These are phyloP conservation scores for Gisinianus flammeolus DNA, from an alignment of 2,888 invertebrate species.

Conservation along the genomic window DNA sequence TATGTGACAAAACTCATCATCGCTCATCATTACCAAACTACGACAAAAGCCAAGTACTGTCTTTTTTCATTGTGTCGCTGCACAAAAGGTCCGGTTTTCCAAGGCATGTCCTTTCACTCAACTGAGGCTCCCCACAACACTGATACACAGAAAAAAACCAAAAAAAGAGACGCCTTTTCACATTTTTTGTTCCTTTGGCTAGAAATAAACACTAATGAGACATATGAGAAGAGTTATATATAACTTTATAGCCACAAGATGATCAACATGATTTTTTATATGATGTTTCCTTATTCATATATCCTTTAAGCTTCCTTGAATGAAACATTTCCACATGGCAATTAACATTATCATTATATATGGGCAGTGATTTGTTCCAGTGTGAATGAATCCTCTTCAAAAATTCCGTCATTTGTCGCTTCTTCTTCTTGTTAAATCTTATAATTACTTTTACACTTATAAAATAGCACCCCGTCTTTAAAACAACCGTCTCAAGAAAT, in stretches of 20 bases:
- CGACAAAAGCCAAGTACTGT: slow-evolving; percentile 56
- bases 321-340: too few relatives aligned
- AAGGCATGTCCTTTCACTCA: slow-evolving; percentile 52
- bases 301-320: not conserved
- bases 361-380: too few relatives aligned
- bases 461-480: too few relatives aligned
- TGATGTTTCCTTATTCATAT: not conserved
- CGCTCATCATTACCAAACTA: slow-evolving; percentile 57
- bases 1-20: slow-evolving; percentile 51
- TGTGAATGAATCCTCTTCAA: too few relatives aligned
- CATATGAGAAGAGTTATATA: not conserved
- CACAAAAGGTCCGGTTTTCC: slow-evolving; percentile 52
- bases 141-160: slow-evolving; percentile 58
- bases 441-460: too few relatives aligned
- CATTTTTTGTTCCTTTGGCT: slow-evolving; percentile 47
- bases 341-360: too few relatives aligned
- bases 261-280: too few relatives aligned
- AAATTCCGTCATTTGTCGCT: too few relatives aligned
- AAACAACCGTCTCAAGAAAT: too few relatives aligned
- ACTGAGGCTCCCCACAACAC: slow-evolving; percentile 59
- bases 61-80: slow-evolving; percentile 40
- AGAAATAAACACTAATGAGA: slow-evolving; percentile 30
- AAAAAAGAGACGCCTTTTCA: slow-evolving; percentile 59
- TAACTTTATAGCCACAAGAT: slow-evolving; percentile 2
- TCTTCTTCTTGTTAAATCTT: too few relatives aligned